Conservation (phyloP, 2,797 vertebrate species). For the Mus spretus region DNA sequence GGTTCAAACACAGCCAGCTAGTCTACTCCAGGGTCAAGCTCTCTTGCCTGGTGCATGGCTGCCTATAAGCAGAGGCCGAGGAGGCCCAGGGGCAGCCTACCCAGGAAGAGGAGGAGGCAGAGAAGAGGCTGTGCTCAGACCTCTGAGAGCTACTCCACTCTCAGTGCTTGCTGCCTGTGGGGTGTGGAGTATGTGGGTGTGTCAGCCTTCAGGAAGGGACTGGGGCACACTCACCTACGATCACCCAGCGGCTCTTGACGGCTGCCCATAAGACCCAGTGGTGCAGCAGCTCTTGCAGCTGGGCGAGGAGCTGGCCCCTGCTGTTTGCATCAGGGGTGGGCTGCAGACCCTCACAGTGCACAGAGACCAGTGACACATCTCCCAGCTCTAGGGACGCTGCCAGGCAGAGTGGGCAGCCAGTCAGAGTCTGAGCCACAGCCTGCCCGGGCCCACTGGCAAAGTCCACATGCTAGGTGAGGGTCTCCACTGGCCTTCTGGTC, state of each 20-base stretch:
- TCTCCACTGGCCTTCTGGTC: not conserved
- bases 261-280: constrained; percentile 94
- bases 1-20: not conserved
- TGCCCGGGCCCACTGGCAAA: not conserved
- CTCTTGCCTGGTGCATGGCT: not conserved
- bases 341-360: constrained; percentile 90
- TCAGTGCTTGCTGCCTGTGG: rapidly evolving
- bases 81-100: not conserved
- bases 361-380: constrained; percentile 93
- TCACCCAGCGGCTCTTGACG: constrained; percentile 92
- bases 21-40: not conserved
- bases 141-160: not conserved
- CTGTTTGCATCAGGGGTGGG: constrained; percentile 84
- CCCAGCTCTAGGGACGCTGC: constrained; percentile 91
- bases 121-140: not conserved
- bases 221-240: constrained; percentile 91
- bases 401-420: constrained; percentile 58
- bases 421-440: not conserved
- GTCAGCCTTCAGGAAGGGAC: not conserved
- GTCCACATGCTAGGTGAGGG: not conserved
- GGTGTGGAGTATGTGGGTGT: not conserved
- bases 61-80: not conserved
- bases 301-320: constrained; percentile 92
- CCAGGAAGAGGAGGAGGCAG: not conserved
- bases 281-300: constrained; percentile 93